Conservation (phyloP, 2,888 invertebrate genomes). For the Eilema depressum region DNA sequence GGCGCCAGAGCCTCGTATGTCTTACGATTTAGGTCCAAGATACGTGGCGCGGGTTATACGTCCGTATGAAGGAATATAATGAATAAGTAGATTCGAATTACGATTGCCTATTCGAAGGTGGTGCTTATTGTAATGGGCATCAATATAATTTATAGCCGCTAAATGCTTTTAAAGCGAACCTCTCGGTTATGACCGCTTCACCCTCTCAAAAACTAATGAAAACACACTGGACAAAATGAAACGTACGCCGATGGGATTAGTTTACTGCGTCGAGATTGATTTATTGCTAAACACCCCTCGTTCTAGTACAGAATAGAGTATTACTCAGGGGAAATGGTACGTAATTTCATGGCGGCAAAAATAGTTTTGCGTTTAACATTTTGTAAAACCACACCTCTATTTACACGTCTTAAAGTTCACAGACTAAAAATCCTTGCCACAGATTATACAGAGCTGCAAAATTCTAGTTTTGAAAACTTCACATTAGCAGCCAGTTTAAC, state of each 20-base stretch:
- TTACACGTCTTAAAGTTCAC: constrained; percentile 30
- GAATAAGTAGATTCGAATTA: too few species aligned
- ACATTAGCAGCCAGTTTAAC: constrained; percentile 36
- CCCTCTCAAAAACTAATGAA: constrained; percentile 59
- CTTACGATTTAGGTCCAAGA: too few species aligned
- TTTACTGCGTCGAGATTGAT: constrained; percentile 65
- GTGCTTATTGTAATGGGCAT: too few species aligned
- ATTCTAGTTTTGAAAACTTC: constrained; percentile 41
- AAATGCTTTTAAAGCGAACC: constrained; percentile 29
- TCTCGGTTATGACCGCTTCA: constrained; percentile 40
- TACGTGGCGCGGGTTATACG: too few species aligned
- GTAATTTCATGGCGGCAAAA: constrained; percentile 48
- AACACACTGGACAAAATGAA: constrained; percentile 60
- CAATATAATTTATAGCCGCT: constrained; percentile 8
- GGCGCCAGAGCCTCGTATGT: too few species aligned
- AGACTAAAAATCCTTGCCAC: constrained; percentile 34
- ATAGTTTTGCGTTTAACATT: constrained; percentile 27
- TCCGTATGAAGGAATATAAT: too few species aligned
- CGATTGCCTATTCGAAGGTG: too few species aligned
- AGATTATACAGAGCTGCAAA: constrained; percentile 28
- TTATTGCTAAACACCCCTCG: constrained; percentile 67
- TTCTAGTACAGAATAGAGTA: constrained; percentile 40
- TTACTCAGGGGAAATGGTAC: constrained; percentile 57
- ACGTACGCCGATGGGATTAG: constrained; percentile 68
- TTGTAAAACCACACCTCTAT: constrained; percentile 42